These are phyloP conservation scores for Mirounga angustirostris DNA, from an alignment of 2,113 vertebrate species.

Conservation along the genomic window DNA sequence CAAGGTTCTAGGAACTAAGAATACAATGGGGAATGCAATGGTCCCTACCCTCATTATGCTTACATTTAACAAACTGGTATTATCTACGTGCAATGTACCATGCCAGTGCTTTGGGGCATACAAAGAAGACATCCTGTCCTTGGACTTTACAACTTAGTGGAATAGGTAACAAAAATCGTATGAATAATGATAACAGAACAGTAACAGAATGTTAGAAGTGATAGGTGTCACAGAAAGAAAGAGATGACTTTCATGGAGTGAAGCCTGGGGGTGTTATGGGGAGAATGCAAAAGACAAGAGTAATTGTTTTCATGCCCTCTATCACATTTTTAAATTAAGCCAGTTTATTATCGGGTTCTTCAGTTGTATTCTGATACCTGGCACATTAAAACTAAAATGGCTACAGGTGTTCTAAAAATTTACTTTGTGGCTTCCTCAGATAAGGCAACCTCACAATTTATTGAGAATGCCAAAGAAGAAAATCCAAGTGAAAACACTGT, in stretches of 20 bases:
- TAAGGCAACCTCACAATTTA: neutral
- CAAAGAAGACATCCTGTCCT: neutral
- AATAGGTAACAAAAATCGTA: neutral
- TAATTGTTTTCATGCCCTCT: neutral
- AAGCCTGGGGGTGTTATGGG: neutral
- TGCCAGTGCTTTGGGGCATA: neutral
- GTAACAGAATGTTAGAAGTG: slow-evolving; percentile 2
- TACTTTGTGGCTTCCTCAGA: slow-evolving; percentile 2
- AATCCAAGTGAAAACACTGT: neutral
- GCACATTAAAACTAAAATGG: slow-evolving; percentile 20
- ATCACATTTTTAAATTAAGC: slow-evolving; percentile 31
- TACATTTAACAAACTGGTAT: slow-evolving; percentile 4
- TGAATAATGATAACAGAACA: neutral
- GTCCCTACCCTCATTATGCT: neutral
- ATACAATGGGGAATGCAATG: neutral
- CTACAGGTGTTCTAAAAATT: neutral
- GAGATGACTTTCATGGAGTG: neutral
- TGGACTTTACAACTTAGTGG: neutral
- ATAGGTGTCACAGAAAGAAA: neutral
- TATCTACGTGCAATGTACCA: neutral
- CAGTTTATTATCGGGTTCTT: neutral
- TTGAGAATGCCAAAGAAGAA: slow-evolving; percentile 9
- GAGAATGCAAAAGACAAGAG: neutral
- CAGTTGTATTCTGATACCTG: neutral
- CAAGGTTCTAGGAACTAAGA: slow-evolving; percentile 23